phyloP scores from a whole-genome alignment of 92 coral and sea anemone genomes.

The Pocillopora meandrina region DNA sequence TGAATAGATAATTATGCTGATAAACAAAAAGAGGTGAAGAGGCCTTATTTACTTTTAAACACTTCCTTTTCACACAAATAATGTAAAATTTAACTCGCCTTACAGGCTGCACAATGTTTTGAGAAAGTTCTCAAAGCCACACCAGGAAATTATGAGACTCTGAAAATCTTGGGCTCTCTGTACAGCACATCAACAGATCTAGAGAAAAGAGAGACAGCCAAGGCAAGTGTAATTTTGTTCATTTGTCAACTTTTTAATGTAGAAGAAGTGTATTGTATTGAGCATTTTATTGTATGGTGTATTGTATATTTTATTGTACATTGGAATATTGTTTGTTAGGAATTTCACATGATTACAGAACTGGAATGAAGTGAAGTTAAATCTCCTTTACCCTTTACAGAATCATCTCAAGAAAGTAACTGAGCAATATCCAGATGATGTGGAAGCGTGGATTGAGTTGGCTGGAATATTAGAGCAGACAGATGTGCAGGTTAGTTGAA shows the following conservation, averaged over 20 bases:
- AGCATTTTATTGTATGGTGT: too few relatives aligned
- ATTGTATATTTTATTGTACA: too few relatives aligned
- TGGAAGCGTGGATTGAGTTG: conserved; percentile 98
- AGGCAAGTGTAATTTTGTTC: conserved; percentile 44
- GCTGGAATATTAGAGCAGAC: conserved; percentile 99
- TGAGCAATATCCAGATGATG: conserved; percentile 97
- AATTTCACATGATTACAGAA: too few relatives aligned
- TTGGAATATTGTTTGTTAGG: too few relatives aligned
- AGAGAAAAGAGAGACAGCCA: conserved; percentile 91
- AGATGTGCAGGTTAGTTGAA: conserved; percentile 75
- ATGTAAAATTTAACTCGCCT: neutral
- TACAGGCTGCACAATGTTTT: conserved; percentile 95
- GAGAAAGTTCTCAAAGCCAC: conserved; percentile 97
- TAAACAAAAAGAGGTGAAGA: too few relatives aligned
- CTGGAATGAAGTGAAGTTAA: neutral
- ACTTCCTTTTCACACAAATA: too few relatives aligned
- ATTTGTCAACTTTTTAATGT: too few relatives aligned
- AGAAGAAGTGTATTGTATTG: too few relatives aligned
- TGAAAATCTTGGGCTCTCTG: conserved; percentile 96
- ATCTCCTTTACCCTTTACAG: conserved; percentile 29
- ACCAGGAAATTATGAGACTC: conserved; percentile 96
- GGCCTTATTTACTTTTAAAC: too few relatives aligned
- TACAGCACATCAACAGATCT: conserved; percentile 93
- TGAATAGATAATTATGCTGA: too few relatives aligned
- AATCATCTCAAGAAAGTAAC: conserved; percentile 96